A percentile compares a stretch with the other conserved stretches of the same genome.
These are phyloP conservation scores for Tanypteryx hageni DNA, from an alignment of 2,888 invertebrate genomes.

Conservation along the genomic window DNA sequence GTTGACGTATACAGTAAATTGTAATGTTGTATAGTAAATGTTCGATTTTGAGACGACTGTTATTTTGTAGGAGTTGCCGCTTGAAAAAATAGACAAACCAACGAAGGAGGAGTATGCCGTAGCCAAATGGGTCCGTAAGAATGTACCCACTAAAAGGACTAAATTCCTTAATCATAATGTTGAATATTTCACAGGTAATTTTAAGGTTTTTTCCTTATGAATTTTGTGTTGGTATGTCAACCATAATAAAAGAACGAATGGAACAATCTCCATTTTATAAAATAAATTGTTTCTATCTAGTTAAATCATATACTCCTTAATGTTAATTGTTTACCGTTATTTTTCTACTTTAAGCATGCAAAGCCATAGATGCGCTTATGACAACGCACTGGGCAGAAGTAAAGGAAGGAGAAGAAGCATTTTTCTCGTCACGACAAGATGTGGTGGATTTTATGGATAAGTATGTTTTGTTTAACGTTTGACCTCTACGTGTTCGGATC, in stretches of 20 bases:
- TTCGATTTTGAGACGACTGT: conserved; percentile 64
- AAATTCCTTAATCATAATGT: conserved; percentile 98
- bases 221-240: background rate
- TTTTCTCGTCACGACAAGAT: conserved; percentile 89
- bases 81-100: conserved; percentile 83
- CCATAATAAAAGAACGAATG: no score
- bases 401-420: conserved; percentile 80
- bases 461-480: conserved; percentile 70
- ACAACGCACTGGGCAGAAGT: conserved; percentile 91
- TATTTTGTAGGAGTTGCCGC: conserved; percentile 73
- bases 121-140: conserved; percentile 95
- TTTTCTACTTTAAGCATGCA: conserved; percentile 78
- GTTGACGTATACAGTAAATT: conserved; percentile 65
- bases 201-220: background rate
- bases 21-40: conserved; percentile 72
- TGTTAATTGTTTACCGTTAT: conserved; percentile 62
- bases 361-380: conserved; percentile 94
- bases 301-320: background rate
- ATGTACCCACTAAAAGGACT: conserved; percentile 95
- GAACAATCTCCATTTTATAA: no score
- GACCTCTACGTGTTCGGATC: background rate
- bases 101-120: conserved; percentile 94
- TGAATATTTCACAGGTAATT: conserved; percentile 94
- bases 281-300: no score
- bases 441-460: conserved; percentile 87